Evolutionary conservation across 2,888 invertebrate genomes (phyloP).

Genomic region (Eutolmus rufibarbis): DNA sequence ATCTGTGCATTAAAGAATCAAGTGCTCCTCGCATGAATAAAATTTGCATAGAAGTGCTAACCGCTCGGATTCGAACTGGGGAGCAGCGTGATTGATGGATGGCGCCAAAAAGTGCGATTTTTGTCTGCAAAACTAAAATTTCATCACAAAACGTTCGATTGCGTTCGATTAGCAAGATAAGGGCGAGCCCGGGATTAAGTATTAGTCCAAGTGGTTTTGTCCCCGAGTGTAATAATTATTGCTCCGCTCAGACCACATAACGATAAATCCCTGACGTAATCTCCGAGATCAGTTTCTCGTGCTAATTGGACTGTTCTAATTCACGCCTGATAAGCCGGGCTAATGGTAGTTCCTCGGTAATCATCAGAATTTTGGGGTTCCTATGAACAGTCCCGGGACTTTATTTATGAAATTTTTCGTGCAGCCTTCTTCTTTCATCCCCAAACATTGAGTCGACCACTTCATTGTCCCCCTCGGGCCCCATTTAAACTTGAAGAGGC

Average conservation of each 20-base stretch:
- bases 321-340: background rate
- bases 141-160: background rate
- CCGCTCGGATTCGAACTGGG: conserved; percentile 25
- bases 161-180: background rate
- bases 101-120: background rate
- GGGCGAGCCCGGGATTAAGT: background rate
- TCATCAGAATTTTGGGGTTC: background rate
- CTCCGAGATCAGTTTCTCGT: background rate
- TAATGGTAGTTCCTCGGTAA: background rate
- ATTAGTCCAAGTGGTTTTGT: background rate
- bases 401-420: background rate
- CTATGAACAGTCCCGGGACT: background rate
- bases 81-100: conserved; percentile 21
- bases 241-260: background rate
- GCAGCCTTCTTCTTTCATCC: background rate
- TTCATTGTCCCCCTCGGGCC: background rate
- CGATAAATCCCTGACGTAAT: background rate
- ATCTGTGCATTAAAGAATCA: conserved; percentile 47
- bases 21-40: conserved; percentile 46
- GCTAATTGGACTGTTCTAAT: background rate
- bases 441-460: background rate
- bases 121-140: background rate
- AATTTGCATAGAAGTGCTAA: conserved; percentile 46
- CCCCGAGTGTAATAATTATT: background rate
- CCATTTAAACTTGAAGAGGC: background rate